Base-by-base conservation (phyloP, 2,113 vertebrate species). In the Thryonomys swinderianus region DNA sequence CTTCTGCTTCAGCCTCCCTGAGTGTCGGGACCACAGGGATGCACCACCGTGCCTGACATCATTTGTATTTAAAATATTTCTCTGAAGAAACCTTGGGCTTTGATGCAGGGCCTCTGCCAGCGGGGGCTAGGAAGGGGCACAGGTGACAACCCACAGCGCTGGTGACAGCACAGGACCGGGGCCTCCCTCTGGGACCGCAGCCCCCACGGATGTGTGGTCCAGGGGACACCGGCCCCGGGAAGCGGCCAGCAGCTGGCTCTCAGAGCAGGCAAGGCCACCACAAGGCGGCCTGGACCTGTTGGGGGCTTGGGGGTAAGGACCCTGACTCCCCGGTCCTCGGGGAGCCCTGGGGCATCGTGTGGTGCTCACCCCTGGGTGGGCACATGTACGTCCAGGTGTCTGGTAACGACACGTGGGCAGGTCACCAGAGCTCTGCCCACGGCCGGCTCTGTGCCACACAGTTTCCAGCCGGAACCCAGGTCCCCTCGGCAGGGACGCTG, bases 211-310 rank as follows among this genome's bases (percentile, higher is more conserved):
- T 4, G 5, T 0, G 1, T 3, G 82, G 51, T 45, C 42, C 27
- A 1, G 5, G 11, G 18, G 18, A 30, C 30, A 0, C 0, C 30
- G 0, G 17, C 18, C 27, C 0, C 21, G 55, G 55, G 73, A 78
- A 81, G 64, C 55, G 16, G 51, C 0, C 7, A 30, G 14, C 74
- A 78, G 14, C 71, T 51, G 45, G 51, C 48, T 51, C 48, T 51
- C 48, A 51, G 48, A 51, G 48, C 48, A 51, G 48, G 48, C 48
- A 51, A 51, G 48, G 48, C 62, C 10, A 4, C 20, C 7, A 37
- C 27, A 23, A 17, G 6, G 73, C 51, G 18, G 32, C 59, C 20
- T 25, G 18, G 30, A 30, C 16, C 30, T 34, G 55, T 3, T 0
- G 71, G 48, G 51, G 25, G 40, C 5, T 11, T 5, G 0, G 57